Base-by-base conservation (phyloP, 2,888 invertebrate genomes). In the Gordius sp. region DNA sequence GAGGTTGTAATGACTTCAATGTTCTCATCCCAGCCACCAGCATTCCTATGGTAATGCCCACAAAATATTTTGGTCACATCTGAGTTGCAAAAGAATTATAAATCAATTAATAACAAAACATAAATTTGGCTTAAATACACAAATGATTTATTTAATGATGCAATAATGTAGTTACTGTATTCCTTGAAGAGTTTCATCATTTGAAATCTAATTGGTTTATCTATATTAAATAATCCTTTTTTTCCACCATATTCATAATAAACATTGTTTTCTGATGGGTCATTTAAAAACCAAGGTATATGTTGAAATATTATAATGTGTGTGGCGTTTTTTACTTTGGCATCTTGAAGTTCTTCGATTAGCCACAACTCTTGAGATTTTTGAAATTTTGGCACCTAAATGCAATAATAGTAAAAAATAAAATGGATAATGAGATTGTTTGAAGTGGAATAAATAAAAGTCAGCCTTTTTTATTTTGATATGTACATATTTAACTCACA, bases 31-130 rank as follows among this genome's bases (percentile, higher is more conserved):
- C 61, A 63, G 13, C 71, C 72, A 16, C 69, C 70, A 2, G 66
- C 70, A 62, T 74, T 74, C 26, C 67, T 64, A 62, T 74, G 74
- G 59, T 68, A 71, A 63, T 74, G 73, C 1, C 73, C 73, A 62
- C 68, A 70, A 63, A 74, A 74, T 28, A 73, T 65, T 56, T 67
- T 65, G 4, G 65, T 62, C 16, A 74, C 69, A 41, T 72, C 72
- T 68, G 59, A 52, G 41, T 20, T 13, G 8, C 55, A 4, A 56
- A n/a, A n/a, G 8, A 56, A 26, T 54, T 56, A 2, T 41, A 47
- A n/a, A n/a, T 8, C 8, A 47, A 47, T 18, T n/a, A n/a, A 47
- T n/a, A 47, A 47, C 47, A 47, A 47, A 33, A 33, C n/a, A n/a
- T n/a, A n/a, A n/a, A n/a, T n/a, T n/a, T n/a, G n/a, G n/a, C n/a